phyloP scores from a whole-genome alignment of 2,113 vertebrate genomes.

The Pavo muticus region DNA sequence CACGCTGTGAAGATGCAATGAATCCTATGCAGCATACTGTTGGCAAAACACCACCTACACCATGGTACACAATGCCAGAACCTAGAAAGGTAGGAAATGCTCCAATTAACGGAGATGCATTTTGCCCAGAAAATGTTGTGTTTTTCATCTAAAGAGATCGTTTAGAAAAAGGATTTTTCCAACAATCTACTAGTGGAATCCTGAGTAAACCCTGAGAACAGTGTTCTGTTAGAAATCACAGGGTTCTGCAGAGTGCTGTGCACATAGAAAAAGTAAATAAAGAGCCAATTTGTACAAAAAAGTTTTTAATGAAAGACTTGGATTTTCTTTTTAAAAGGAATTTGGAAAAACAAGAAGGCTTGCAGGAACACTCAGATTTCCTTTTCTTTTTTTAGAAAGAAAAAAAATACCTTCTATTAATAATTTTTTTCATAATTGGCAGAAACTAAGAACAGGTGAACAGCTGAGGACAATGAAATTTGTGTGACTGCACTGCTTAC shows the following conservation, averaged over 20 bases:
- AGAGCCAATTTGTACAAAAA: background rate
- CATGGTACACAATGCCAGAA: fast-evolving
- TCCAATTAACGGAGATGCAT: background rate
- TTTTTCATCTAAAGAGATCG: background rate
- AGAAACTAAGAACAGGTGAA: background rate
- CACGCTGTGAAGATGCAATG: background rate
- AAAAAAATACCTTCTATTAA: background rate
- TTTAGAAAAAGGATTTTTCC: background rate
- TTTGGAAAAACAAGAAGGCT: background rate
- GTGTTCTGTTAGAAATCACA: background rate
- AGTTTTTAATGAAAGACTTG: no score
- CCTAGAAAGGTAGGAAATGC: background rate
- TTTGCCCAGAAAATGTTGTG: background rate
- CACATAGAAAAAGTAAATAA: fast-evolving
- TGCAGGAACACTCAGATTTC: background rate
- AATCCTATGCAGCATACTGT: background rate
- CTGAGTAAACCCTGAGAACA: background rate
- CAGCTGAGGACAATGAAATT: background rate
- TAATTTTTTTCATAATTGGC: background rate
- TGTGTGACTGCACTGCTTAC: background rate
- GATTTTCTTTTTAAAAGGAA: background rate
- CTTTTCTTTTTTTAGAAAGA: background rate
- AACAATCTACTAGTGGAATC: background rate
- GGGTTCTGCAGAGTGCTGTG: background rate
- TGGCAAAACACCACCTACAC: background rate